A percentile compares a stretch with the other conserved stretches of the same genome.
These are phyloP conservation scores for Chrysolina haemoptera DNA, from an alignment of 2,888 invertebrate species.

Conservation along the genomic window DNA sequence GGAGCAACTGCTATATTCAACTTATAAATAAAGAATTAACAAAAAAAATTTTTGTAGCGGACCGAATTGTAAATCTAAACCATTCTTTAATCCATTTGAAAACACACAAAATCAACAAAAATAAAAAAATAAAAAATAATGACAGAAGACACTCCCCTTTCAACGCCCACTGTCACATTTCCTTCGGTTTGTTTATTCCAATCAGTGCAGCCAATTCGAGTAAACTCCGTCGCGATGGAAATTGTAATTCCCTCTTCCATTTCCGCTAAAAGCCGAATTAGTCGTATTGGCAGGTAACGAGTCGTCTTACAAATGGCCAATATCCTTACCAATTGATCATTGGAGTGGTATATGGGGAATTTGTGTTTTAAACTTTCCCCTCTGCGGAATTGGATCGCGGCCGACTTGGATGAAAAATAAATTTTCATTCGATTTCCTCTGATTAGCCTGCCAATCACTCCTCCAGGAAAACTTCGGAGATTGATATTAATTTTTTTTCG, in stretches of 20 bases:
- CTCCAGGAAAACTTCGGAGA: slow-evolving; percentile 11
- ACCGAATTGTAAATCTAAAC: too few species aligned
- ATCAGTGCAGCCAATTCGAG: slow-evolving; percentile 35
- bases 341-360: slow-evolving; percentile 39
- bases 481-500: slow-evolving; percentile 1
- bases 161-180: background rate
- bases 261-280: slow-evolving; percentile 54
- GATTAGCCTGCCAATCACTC: slow-evolving; percentile 27
- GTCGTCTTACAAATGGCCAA: slow-evolving; percentile 56
- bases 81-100: too few species aligned
- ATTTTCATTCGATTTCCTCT: slow-evolving; percentile 25
- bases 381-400: slow-evolving; percentile 40
- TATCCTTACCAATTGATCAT: slow-evolving; percentile 56
- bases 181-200: slow-evolving; percentile 11
- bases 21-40: too few species aligned
- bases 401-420: slow-evolving; percentile 18
- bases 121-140: too few species aligned
- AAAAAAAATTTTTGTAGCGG: too few species aligned
- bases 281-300: slow-evolving; percentile 57
- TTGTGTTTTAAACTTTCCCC: slow-evolving; percentile 35
- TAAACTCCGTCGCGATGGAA: slow-evolving; percentile 45
- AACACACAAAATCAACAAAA: too few species aligned
- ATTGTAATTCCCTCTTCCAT: slow-evolving; percentile 53
- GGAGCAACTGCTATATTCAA: too few species aligned
- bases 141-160: background rate